Evolutionary conservation across 2,113 vertebrate genomes (phyloP), one percentile per base, ranked within the genome.

Genomic region (Strigops habroptila): DNA sequence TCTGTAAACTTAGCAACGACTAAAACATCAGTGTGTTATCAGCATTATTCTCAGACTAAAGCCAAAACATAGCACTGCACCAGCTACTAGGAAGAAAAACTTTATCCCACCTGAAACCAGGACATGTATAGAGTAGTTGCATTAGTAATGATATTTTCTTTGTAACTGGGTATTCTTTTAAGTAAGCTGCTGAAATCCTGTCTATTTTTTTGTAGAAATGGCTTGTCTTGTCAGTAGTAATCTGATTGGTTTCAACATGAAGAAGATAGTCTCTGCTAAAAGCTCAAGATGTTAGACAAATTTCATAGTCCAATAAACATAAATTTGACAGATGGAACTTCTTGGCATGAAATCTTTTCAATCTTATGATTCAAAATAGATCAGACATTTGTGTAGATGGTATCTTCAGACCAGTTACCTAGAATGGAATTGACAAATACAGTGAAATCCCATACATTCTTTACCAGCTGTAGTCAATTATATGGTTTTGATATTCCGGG

Each of bases 241-340:
- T 75, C 23, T 51, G 25, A 74, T 43, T 31, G 27, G 80, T 86
- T 93, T 65, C 31, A 74, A 27, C 1, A 21, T 57, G 46, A 14
- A 82, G 31, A 69, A 90, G 25, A 55, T 15, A 53, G 31, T 35
- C 6, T 63, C 39, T 81, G 41, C n/a, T 82, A 74, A 88, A 81
- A 79, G 6, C 73, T 88, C 48, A 91, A 79, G 70, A 91, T 68
- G 65, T 87, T 75, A 69, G 31, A 81, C 30, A 91, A 84, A 92
- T 93, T 84, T 91, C 48, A 82, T 76, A 64, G 86, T 86, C 65
- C 83, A 82, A 76, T 81, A 86, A 84, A 48, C 24, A 48, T 24
- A 79, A 87, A 89, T 87, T 75, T 92, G 74, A 93, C 83, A 95
- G 83, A 93, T 89, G 69, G 89, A 86, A 68, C 62, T 93, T 71